Conservation (phyloP, 2,888 invertebrate species). For the Nowickia ferox region DNA sequence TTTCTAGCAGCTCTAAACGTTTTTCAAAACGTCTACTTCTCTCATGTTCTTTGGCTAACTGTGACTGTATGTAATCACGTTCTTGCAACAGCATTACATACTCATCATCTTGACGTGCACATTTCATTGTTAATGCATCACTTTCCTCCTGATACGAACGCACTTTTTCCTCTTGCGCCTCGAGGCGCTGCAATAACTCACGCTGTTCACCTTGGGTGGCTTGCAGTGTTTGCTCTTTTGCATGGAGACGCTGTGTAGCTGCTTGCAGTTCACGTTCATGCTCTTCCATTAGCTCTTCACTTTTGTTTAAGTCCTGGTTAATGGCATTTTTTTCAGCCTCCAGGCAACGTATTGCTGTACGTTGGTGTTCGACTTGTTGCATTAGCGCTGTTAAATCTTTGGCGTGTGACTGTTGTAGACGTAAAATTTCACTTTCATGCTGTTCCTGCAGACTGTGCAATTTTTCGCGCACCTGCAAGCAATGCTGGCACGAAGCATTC, state of each 20-base stretch:
- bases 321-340: constrained; percentile 76
- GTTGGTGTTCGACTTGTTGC: constrained; percentile 78
- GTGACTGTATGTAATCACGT: constrained; percentile 84
- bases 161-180: constrained; percentile 75
- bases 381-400: constrained; percentile 76
- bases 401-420: constrained; percentile 82
- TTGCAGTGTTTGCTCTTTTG: constrained; percentile 78
- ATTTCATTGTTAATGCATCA: constrained; percentile 78
- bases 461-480: constrained; percentile 83
- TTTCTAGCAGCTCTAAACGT: constrained; percentile 89
- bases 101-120: constrained; percentile 81
- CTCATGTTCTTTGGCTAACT: constrained; percentile 87
- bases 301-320: constrained; percentile 79
- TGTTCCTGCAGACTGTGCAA: constrained; percentile 82
- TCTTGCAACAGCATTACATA: constrained; percentile 81
- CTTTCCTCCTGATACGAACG: constrained; percentile 75
- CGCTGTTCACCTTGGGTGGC: constrained; percentile 75
- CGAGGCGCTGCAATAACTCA: constrained; percentile 76
- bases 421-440: constrained; percentile 82
- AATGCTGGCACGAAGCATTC: constrained; percentile 83
- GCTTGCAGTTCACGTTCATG: constrained; percentile 78
- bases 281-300: constrained; percentile 80
- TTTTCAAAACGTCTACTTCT: constrained; percentile 89
- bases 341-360: constrained; percentile 74
- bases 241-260: constrained; percentile 75